A percentile compares a stretch with the other conserved stretches of the same genome.
Evolutionary conservation across 1,140 invertebrate species (phyloP).

Genomic region (Drosophila ogumai): DNA sequence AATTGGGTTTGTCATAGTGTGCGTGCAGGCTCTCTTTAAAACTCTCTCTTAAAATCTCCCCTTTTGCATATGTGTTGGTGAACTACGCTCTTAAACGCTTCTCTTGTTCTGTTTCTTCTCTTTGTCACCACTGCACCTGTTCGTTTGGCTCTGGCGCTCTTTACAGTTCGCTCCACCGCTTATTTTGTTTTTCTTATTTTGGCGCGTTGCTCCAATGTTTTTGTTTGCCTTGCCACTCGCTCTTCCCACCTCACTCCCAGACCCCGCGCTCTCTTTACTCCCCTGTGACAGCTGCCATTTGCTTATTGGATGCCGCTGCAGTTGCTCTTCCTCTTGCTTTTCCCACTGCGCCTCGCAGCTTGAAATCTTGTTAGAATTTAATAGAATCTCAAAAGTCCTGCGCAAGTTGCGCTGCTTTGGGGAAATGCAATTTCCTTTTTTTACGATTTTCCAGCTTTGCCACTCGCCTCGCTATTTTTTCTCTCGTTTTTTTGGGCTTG

Average conservation of each 20-base stretch:
- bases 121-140: slow-evolving; percentile 58
- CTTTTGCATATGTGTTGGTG: slow-evolving; percentile 61
- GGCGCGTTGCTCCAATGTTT: slow-evolving; percentile 52
- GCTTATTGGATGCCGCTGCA: slow-evolving; percentile 71
- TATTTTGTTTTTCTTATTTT: slow-evolving; percentile 41
- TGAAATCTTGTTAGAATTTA: slow-evolving; percentile 83
- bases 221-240: slow-evolving; percentile 40
- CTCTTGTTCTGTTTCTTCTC: slow-evolving; percentile 35
- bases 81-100: slow-evolving; percentile 33
- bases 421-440: slow-evolving; percentile 78
- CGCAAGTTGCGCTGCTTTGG: slow-evolving; percentile 79
- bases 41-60: slow-evolving; percentile 47
- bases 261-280: slow-evolving; percentile 6
- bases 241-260: not conserved
- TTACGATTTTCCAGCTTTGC: slow-evolving; percentile 73
- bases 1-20: slow-evolving; percentile 44
- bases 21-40: slow-evolving; percentile 57
- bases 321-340: slow-evolving; percentile 12
- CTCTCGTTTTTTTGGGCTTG: slow-evolving; percentile 52
- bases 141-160: slow-evolving; percentile 43
- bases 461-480: slow-evolving; percentile 28
- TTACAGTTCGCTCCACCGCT: not conserved
- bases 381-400: slow-evolving; percentile 81
- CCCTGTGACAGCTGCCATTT: slow-evolving; percentile 58
- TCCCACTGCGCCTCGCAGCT: slow-evolving; percentile 51